These are phyloP conservation scores for Metaphire vulgaris DNA, from an alignment of 1,140 invertebrate species.

Conservation along the genomic window DNA sequence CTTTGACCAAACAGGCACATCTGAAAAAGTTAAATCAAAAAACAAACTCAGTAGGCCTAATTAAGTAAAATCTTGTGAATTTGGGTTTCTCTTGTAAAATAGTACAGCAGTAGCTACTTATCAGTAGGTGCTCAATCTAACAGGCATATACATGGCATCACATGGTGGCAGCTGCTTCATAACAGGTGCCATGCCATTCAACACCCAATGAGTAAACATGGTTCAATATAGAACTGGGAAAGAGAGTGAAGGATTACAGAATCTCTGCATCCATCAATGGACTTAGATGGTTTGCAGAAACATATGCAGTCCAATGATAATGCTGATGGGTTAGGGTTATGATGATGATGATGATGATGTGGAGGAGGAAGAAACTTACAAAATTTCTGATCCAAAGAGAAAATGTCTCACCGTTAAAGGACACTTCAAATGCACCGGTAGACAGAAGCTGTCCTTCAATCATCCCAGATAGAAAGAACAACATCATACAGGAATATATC, in stretches of 20 bases:
- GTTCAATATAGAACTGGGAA: too few relatives aligned
- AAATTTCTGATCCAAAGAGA: too few relatives aligned
- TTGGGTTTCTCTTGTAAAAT: background rate
- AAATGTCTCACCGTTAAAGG: conserved; percentile 85
- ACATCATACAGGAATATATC: conserved; percentile 89
- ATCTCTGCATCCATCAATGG: too few relatives aligned
- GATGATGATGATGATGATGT: too few relatives aligned
- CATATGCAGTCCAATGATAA: too few relatives aligned
- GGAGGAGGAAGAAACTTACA: too few relatives aligned
- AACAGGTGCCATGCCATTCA: background rate
- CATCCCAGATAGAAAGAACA: conserved; percentile 88
- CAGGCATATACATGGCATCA: background rate
- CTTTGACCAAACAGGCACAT: conserved; percentile 98
- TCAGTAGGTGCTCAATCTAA: background rate
- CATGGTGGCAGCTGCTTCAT: background rate
- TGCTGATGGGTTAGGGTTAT: too few relatives aligned
- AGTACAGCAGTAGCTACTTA: background rate
- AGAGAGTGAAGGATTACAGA: too few relatives aligned
- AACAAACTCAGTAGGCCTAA: background rate
- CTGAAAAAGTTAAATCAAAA: conserved; percentile 53
- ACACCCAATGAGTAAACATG: background rate
- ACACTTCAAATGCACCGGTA: conserved; percentile 97
- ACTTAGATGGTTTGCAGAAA: too few relatives aligned
- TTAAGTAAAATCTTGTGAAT: background rate
- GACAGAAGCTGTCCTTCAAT: conserved; percentile 88